Percentiles rank a stretch among this genome's conserved stretches.
Conservation (phyloP, 2,113 vertebrate species). For the Macrotis lagotis region DNA sequence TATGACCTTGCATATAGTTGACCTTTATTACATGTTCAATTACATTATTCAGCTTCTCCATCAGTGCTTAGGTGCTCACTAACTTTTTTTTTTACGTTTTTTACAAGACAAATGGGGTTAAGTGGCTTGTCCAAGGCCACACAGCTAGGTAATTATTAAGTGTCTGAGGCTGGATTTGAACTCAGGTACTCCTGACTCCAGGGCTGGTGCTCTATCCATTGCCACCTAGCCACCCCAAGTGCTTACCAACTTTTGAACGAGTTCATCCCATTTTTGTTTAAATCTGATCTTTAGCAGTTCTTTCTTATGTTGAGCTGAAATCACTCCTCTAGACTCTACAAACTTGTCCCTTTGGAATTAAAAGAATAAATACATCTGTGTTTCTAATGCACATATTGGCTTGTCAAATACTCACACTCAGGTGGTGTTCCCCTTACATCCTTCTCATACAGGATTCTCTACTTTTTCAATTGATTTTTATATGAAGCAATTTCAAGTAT, state of each 20-base stretch:
- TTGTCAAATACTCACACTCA: neutral
- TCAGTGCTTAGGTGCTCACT: neutral
- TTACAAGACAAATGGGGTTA: too few relatives aligned
- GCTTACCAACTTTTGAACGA: neutral
- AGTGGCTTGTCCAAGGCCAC: too few relatives aligned
- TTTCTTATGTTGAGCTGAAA: neutral
- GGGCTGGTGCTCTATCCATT: too few relatives aligned
- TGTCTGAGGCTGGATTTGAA: too few relatives aligned
- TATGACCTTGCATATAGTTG: neutral
- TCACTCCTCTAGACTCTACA: neutral
- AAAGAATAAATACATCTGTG: neutral
- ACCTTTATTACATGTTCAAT: neutral
- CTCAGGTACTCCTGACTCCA: too few relatives aligned
- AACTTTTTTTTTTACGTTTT: too few relatives aligned
- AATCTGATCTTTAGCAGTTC: neutral
- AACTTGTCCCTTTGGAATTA: neutral
- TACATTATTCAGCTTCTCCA: neutral
- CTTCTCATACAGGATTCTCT: neutral
- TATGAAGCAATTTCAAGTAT: neutral
- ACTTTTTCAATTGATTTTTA: neutral
- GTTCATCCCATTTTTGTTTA: neutral
- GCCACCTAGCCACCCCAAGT: too few relatives aligned
- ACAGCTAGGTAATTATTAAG: too few relatives aligned
- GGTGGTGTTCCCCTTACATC: neutral
- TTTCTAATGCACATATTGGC: neutral